Evolutionary conservation across 2,113 vertebrate genomes (phyloP).

Genomic region (Anarrhichthys ocellatus): DNA sequence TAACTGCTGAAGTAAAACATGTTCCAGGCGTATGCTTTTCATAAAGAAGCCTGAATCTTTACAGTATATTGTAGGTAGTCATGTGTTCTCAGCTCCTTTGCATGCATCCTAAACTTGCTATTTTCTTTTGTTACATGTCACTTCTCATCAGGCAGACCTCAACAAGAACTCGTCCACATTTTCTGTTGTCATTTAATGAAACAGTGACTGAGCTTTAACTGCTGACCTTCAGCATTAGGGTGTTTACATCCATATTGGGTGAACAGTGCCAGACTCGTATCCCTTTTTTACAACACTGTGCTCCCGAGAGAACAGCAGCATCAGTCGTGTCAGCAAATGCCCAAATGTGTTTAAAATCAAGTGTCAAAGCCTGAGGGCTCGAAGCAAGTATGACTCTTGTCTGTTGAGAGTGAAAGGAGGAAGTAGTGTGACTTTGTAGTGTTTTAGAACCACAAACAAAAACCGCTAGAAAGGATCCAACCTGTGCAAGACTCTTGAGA

Average conservation of each 20-base stretch:
- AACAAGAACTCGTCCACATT: not conserved
- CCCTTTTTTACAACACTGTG: not conserved
- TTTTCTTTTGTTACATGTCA: not conserved
- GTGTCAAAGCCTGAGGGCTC: not conserved
- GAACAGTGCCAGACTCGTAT: not conserved
- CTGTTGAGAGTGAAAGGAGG: not conserved
- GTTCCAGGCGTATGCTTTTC: slow-evolving; percentile 13
- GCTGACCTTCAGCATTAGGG: not conserved
- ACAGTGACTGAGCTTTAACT: not conserved
- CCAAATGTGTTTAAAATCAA: not conserved
- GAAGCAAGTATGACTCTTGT: not conserved
- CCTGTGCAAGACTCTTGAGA: no score
- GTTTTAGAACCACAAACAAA: not conserved
- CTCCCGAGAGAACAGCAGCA: not conserved
- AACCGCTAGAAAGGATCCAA: not conserved
- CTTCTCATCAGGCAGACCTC: not conserved
- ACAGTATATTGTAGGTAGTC: not conserved
- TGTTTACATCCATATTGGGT: not conserved
- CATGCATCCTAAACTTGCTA: not conserved
- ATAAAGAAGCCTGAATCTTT: slow-evolving; percentile 10
- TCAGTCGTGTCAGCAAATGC: not conserved
- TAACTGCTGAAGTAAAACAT: not conserved
- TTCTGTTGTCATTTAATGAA: not conserved
- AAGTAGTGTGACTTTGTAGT: not conserved
- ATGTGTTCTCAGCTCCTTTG: not conserved